Evolutionary conservation across 2,888 invertebrate species (phyloP).

Genomic region (Hirtodrosophila alboralis): DNA sequence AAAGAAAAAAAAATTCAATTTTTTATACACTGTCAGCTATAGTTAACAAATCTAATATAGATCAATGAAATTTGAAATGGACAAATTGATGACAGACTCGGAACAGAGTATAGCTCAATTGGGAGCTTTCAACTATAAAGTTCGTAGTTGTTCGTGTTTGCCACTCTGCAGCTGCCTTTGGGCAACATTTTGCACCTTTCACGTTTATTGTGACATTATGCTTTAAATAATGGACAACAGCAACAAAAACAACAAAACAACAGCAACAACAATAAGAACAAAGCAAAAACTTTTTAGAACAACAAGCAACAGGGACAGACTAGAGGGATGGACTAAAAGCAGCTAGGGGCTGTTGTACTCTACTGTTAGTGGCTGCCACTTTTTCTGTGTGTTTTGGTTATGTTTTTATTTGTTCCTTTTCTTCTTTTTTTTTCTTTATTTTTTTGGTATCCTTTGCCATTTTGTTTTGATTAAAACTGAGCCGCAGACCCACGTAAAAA

Average conservation of each 20-base stretch:
- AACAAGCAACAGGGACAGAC: slow-evolving; percentile 36
- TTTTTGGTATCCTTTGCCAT: slow-evolving; percentile 40
- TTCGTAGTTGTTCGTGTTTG: slow-evolving; percentile 20
- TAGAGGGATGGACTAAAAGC: slow-evolving; percentile 9
- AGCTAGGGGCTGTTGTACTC: slow-evolving; percentile 18
- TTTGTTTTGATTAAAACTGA: slow-evolving; percentile 75
- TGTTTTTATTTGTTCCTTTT: slow-evolving; percentile 20
- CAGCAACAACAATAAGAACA: slow-evolving; percentile 18
- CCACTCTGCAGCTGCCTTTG: slow-evolving; percentile 41
- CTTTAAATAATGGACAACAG: slow-evolving; percentile 69
- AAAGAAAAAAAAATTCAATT: too few relatives aligned
- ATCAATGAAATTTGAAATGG: too few relatives aligned
- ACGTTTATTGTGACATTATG: slow-evolving; percentile 77
- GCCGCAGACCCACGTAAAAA: slow-evolving; percentile 48
- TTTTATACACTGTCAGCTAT: too few relatives aligned
- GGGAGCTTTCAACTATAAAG: too few relatives aligned
- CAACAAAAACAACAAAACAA: slow-evolving; percentile 38
- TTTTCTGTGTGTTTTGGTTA: slow-evolving; percentile 15
- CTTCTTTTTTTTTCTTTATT: slow-evolving; percentile 10
- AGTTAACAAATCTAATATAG: too few relatives aligned
- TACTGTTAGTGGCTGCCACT: slow-evolving; percentile 38
- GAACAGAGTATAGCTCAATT: too few relatives aligned
- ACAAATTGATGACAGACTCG: too few relatives aligned
- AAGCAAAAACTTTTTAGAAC: slow-evolving; percentile 63
- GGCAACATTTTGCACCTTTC: slow-evolving; percentile 76